Base-by-base conservation (phyloP, 1,140 invertebrate genomes). In the Pygmarrhopalites habei region DNA sequence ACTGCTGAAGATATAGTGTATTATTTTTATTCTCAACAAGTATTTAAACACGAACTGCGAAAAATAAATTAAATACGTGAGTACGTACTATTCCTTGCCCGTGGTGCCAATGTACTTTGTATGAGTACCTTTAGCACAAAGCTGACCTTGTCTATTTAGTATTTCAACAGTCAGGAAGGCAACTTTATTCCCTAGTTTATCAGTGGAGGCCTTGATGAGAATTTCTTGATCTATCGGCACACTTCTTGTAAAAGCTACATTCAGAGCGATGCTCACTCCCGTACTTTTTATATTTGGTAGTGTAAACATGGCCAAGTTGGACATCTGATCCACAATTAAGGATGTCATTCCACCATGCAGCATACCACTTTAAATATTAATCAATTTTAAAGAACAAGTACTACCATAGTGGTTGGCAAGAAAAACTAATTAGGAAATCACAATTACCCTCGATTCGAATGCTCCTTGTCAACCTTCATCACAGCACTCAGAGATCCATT, bases 271-370 rank as follows among this genome's bases (percentile, higher is more conserved):
- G 15, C 87, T 89, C 26, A 86, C 82, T 35, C 89, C 86, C 60
- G 84, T 77, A 30, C 75, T 73, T 63, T 81, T 51, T 10, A 32
- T 17, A 32, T 51, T 58, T 21, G 69, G 59, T 55, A 65, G 77
- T 0, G 86, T 85, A 71, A 87, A 82, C 4, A 94, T 71, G 1
- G 88, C 90, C 73, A 86, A 83, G 0, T 89, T 89, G 4, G 92
- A 92, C 17, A 94, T 75, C 60, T 81, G 79, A 77, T 96, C 92
- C 12, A 95, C 83, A 17, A 95, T 72, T 2, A 87, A 87, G 14
- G 86, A 84, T 14, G 86, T 89, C 65, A 89, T 84, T 15, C 90
- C 92, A 43, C 91, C 91, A 77, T 95, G 90, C 95, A 75, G 1
- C 82, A 52, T 21, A 49, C 25, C 43, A 29, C 19, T 26, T 83